phyloP scores from a whole-genome alignment of 2,113 vertebrate species.

The Lepisosteus oculatus region DNA sequence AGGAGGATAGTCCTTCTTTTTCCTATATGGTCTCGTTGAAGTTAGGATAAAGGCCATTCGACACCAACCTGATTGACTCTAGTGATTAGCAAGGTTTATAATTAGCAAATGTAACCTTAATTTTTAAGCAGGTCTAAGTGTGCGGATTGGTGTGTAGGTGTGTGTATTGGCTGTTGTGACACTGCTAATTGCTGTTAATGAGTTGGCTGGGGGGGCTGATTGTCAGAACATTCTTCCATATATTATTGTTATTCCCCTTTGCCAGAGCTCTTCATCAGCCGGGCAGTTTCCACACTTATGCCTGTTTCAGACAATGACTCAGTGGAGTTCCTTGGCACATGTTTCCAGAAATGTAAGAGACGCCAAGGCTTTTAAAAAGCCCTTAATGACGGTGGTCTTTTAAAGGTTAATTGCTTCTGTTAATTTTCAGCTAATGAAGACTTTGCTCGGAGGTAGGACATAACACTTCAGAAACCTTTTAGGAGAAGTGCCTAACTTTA shows the following conservation, averaged over 20 bases:
- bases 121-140: conserved; percentile 28
- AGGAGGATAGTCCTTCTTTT: conserved; percentile 43
- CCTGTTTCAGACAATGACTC: neutral
- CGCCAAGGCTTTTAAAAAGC: conserved; percentile 14
- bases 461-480: conserved; percentile 23
- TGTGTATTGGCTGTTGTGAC: conserved; percentile 38
- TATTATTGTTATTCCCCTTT: conserved; percentile 27
- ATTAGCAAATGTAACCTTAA: conserved; percentile 59
- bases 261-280: neutral
- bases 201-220: conserved; percentile 39
- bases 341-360: conserved; percentile 3
- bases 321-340: neutral
- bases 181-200: conserved; percentile 54
- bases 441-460: conserved; percentile 21
- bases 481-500: conserved; percentile 17
- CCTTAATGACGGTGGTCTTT: conserved; percentile 6
- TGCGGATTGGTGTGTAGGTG: conserved; percentile 20
- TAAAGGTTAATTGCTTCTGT: conserved; percentile 31
- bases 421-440: conserved; percentile 29
- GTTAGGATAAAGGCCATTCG: conserved; percentile 47
- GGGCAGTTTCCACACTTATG: too few species aligned
- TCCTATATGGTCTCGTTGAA: conserved; percentile 63
- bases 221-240: conserved; percentile 33
- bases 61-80: conserved; percentile 49
- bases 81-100: conserved; percentile 62